Percentiles rank a stretch among this genome's conserved stretches.
Evolutionary conservation across 2,113 vertebrate genomes (phyloP).

Genomic region (Catharus fuscescens): DNA sequence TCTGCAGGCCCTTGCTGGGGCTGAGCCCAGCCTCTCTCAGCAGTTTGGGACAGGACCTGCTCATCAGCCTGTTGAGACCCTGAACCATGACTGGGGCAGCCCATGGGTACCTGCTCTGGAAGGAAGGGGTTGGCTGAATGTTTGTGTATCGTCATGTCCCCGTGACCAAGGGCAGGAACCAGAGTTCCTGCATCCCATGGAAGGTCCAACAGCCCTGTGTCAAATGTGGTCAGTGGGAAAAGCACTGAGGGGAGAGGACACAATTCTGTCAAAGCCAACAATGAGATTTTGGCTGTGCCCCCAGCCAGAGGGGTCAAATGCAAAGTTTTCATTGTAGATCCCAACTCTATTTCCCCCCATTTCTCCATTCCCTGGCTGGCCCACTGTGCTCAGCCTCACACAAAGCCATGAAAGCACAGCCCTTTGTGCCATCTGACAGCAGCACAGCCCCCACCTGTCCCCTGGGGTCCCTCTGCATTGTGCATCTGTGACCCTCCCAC

Average conservation of each 20-base stretch:
- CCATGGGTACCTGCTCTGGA: not conserved
- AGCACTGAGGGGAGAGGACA: not conserved
- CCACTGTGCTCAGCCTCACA: not conserved
- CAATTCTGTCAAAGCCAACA: not conserved
- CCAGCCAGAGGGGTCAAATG: not conserved
- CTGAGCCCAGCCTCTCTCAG: not conserved
- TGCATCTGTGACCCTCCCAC: not conserved
- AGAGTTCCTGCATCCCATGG: not conserved
- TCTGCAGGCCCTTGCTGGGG: not conserved
- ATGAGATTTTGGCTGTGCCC: not conserved
- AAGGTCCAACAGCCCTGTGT: not conserved
- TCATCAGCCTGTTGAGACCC: not conserved
- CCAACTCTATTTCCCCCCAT: not conserved
- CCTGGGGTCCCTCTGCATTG: not conserved
- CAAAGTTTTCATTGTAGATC: not conserved
- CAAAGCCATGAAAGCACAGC: not conserved
- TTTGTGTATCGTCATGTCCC: not conserved
- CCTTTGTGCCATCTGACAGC: conserved; percentile 4
- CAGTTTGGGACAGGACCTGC: fast-evolving
- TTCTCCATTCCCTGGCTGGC: not conserved
- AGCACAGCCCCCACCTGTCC: not conserved
- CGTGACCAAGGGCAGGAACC: not conserved
- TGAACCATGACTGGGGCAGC: not conserved
- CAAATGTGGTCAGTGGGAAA: not conserved
- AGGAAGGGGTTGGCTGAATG: not conserved